phyloP scores from a whole-genome alignment of 2,113 vertebrate species.

The Chelonoidis abingdonii region DNA sequence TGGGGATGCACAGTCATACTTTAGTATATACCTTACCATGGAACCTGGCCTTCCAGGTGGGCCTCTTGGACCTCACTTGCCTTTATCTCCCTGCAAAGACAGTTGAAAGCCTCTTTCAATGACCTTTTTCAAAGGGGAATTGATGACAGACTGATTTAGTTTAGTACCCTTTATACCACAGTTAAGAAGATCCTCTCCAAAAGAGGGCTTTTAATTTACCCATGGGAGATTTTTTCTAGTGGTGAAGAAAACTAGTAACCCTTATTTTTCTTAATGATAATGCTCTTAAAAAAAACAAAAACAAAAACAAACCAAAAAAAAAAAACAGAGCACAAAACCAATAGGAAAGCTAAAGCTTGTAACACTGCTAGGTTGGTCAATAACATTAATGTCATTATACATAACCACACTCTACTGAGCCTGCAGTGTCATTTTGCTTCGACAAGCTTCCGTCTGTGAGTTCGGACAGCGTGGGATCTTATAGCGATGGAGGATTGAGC shows the following conservation, averaged over 20 bases:
- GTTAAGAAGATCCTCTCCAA: not conserved
- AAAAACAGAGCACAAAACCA: not conserved
- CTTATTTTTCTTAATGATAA: not conserved
- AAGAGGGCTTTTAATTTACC: not conserved
- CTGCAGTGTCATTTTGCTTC: not conserved
- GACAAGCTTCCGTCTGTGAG: not conserved
- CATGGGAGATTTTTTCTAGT: not conserved
- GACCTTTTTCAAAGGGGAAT: not conserved
- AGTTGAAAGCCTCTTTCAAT: not conserved
- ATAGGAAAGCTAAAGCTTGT: not conserved
- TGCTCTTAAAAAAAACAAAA: too few species aligned
- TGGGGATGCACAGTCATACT: not conserved
- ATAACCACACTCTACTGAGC: not conserved
- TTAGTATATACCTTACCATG: conserved; percentile 59
- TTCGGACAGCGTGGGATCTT: not conserved
- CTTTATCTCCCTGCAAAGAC: conserved; percentile 72
- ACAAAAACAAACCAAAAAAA: too few species aligned
- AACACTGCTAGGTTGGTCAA: not conserved
- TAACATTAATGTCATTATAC: not conserved
- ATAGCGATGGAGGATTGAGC: not conserved
- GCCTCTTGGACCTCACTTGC: conserved; percentile 70
- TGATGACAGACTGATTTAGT: not conserved
- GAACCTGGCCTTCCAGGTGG: conserved; percentile 66
- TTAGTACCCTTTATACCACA: not conserved
- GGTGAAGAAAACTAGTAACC: not conserved